A percentile compares a stretch with the other conserved stretches of the same genome.
Evolutionary conservation across 1,140 invertebrate species (phyloP).

Genomic region (Drosophila micromelanica): DNA sequence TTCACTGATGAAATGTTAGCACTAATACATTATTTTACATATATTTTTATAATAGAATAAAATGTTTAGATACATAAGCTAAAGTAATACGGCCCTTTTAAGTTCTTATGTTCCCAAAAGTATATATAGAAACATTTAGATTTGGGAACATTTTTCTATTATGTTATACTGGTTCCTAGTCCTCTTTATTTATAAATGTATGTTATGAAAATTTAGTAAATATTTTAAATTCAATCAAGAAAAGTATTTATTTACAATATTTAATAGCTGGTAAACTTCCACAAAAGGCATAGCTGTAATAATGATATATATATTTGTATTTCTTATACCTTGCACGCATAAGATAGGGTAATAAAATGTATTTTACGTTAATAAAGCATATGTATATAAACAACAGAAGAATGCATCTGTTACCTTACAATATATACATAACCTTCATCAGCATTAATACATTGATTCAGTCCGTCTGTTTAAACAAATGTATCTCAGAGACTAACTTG

Average conservation of each 20-base stretch:
- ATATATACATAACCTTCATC: background rate
- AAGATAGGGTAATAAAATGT: conserved; percentile 3
- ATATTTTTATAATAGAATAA: conserved; percentile 15
- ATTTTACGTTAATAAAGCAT: conserved; percentile 18
- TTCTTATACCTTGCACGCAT: conserved; percentile 18
- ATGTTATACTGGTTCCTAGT: conserved; percentile 78
- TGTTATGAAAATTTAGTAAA: conserved; percentile 64
- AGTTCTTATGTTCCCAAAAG: conserved; percentile 11
- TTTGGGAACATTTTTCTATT: conserved; percentile 53
- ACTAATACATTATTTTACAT: background rate
- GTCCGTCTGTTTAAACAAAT: conserved; percentile 2
- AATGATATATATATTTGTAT: conserved; percentile 47
- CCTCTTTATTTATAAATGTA: conserved; percentile 62
- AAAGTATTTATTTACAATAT: conserved; percentile 78
- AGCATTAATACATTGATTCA: background rate
- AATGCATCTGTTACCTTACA: conserved; percentile 8
- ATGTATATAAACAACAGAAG: conserved; percentile 7
- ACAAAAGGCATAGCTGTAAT: conserved; percentile 38
- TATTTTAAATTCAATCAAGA: conserved; percentile 49
- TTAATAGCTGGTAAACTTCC: conserved; percentile 54
- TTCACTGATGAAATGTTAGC: conserved; percentile 17
- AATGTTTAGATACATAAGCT: conserved; percentile 1
- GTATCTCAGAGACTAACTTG: background rate
- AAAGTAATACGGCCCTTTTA: conserved; percentile 6
- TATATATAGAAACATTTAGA: conserved; percentile 6